Evolutionary conservation across 2,888 invertebrate species (phyloP).

Genomic region (Caenorhabditis virilis): DNA sequence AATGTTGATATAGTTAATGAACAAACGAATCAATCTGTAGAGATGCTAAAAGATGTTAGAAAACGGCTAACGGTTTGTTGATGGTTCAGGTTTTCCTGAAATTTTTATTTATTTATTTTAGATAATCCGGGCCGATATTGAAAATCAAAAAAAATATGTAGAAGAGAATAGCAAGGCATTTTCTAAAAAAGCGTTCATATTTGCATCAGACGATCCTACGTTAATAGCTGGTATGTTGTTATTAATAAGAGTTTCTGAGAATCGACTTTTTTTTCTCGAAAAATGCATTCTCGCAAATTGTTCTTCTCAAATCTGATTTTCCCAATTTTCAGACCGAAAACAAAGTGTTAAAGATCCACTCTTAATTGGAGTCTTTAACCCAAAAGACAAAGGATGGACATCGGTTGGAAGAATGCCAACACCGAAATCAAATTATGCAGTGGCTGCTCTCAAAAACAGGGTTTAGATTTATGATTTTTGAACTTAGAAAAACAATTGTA

Average conservation of each 20-base stretch:
- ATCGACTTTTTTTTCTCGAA: no score
- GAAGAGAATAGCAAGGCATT: background rate
- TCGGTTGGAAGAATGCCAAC: conserved; percentile 33
- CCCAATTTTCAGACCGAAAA: conserved; percentile 22
- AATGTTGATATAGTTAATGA: no score
- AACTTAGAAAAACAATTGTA: conserved; percentile 2
- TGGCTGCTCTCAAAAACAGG: conserved; percentile 2
- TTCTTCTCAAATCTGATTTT: conserved; percentile 7
- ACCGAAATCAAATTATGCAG: conserved; percentile 35
- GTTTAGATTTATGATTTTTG: background rate
- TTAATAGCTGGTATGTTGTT: background rate
- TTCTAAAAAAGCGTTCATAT: background rate
- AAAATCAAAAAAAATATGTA: background rate
- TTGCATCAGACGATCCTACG: background rate
- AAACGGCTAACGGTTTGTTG: no score
- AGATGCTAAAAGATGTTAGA: no score
- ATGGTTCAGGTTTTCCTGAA: no score
- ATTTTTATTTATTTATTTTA: no score
- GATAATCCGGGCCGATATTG: background rate
- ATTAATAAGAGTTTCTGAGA: no score
- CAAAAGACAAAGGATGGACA: conserved; percentile 7
- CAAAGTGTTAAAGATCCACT: conserved; percentile 30
- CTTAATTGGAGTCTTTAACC: conserved; percentile 27
- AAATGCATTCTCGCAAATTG: background rate
- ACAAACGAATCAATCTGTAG: no score